phyloP scores from a whole-genome alignment of 2,797 vertebrate genomes.

The Sebastes ruberrimus region DNA sequence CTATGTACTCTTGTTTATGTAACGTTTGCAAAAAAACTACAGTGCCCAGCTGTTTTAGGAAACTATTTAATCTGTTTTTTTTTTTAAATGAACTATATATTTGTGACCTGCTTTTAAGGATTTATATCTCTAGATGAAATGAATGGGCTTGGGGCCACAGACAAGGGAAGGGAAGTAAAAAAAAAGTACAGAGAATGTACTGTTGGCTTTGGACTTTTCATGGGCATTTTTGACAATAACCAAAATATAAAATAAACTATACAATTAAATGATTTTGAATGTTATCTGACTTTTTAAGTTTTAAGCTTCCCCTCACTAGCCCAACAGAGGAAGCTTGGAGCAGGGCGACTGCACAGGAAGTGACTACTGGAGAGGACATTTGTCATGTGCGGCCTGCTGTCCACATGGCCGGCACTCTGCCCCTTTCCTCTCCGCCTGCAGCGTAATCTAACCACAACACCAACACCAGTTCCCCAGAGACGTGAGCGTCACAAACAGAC shows the following conservation, averaged over 20 bases:
- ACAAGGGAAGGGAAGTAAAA: neutral
- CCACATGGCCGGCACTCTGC: constrained; percentile 28
- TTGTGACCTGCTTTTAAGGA: neutral
- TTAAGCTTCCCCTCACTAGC: neutral
- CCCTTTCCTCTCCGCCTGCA: constrained; percentile 2
- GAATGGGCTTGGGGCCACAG: neutral
- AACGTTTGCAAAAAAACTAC: neutral
- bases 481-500: neutral
- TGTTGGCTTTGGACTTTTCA: neutral
- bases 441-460: constrained; percentile 58
- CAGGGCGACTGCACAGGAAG: constrained; percentile 63
- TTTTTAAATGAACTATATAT: neutral
- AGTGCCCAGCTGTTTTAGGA: neutral
- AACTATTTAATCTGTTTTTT: neutral
- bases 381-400: constrained; percentile 51
- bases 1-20: neutral
- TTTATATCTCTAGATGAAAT: neutral
- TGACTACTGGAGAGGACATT: constrained; percentile 41
- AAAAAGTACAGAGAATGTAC: neutral
- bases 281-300: constrained; percentile 1
- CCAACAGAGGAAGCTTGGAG: constrained; percentile 56
- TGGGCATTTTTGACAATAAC: neutral
- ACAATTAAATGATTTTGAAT: neutral
- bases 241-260: neutral
- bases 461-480: constrained; percentile 30